A percentile compares a stretch with the other conserved stretches of the same genome.
phyloP scores from a whole-genome alignment of 2,888 invertebrate genomes.

The Thymelicus acteon region DNA sequence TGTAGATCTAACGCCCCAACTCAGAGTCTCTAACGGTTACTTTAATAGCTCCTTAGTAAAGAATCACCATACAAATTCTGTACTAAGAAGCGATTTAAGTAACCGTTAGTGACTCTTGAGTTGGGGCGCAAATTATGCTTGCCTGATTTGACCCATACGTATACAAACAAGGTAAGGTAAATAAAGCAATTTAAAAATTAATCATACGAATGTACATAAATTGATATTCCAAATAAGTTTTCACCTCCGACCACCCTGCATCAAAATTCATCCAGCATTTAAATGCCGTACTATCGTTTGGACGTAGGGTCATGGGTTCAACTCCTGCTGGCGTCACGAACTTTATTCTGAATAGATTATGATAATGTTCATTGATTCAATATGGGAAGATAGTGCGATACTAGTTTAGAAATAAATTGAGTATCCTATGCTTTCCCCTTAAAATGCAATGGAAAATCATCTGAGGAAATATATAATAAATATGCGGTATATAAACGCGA shows the following conservation, averaged over 20 bases:
- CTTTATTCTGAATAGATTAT: slow-evolving; percentile 32
- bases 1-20: too few species aligned
- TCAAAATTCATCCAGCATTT: slow-evolving; percentile 34
- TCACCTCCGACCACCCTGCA: slow-evolving; percentile 31
- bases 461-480: neutral
- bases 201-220: neutral
- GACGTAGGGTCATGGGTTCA: slow-evolving; percentile 29
- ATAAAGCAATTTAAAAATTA: neutral
- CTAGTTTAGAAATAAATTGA: slow-evolving; percentile 4
- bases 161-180: too few species aligned
- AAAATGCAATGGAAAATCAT: neutral
- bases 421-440: slow-evolving; percentile 1
- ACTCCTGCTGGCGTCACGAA: slow-evolving; percentile 33
- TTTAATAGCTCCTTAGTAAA: too few species aligned
- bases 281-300: slow-evolving; percentile 27
- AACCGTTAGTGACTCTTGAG: too few species aligned
- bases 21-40: too few species aligned
- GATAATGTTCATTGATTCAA: slow-evolving; percentile 21
- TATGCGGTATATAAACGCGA: too few species aligned
- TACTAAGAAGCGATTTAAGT: too few species aligned
- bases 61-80: too few species aligned
- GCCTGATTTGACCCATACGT: too few species aligned
- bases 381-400: slow-evolving; percentile 9
- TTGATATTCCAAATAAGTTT: slow-evolving; percentile 20
- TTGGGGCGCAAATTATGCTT: too few species aligned